phyloP scores from a whole-genome alignment of 2,797 vertebrate species.

The Buphagus erythrorhynchus region DNA sequence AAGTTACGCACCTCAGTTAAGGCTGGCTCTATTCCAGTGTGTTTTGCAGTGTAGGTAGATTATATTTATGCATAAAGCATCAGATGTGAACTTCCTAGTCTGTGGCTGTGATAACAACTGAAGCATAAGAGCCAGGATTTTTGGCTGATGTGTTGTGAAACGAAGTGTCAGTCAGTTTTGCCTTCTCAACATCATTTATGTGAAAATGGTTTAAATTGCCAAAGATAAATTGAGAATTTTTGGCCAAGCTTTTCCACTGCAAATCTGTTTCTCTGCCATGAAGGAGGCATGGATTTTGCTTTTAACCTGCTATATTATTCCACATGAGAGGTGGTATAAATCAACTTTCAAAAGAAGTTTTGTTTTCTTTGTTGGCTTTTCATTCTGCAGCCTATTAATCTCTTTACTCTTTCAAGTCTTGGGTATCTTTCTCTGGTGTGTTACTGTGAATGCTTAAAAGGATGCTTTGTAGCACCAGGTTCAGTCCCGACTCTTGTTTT shows the following conservation, averaged over 20 bases:
- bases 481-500: neutral
- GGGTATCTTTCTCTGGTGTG: neutral
- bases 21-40: neutral
- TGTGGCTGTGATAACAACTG: slow-evolving; percentile 46
- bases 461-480: neutral
- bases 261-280: neutral
- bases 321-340: neutral
- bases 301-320: neutral
- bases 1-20: neutral
- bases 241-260: neutral
- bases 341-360: neutral
- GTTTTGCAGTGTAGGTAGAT: neutral
- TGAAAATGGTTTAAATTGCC: neutral
- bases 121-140: slow-evolving; percentile 23
- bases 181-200: neutral
- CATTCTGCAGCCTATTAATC: neutral
- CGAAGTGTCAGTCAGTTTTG: slow-evolving; percentile 16
- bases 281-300: neutral
- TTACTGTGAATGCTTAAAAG: neutral
- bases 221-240: neutral
- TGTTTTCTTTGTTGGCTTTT: neutral
- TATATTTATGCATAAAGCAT: neutral
- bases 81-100: slow-evolving; percentile 25
- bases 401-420: neutral
- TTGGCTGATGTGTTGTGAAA: slow-evolving; percentile 4